These are phyloP conservation scores for Elmis aenea DNA, from an alignment of 2,888 invertebrate genomes.

Conservation along the genomic window DNA sequence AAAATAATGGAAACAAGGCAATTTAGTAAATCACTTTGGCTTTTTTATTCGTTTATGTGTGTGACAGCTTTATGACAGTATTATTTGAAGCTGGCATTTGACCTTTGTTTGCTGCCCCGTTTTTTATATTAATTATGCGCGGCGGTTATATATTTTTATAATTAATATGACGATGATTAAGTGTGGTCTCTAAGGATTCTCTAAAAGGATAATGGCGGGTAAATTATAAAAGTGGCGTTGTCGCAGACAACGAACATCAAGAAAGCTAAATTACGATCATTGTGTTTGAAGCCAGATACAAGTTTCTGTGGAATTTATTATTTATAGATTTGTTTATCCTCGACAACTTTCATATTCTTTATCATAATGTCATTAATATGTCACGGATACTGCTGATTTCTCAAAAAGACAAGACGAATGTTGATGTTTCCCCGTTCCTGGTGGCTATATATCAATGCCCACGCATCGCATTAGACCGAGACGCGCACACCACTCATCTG, in stretches of 20 bases:
- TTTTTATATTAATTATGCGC: too few relatives aligned
- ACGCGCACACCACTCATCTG: conserved; percentile 19
- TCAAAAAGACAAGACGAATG: conserved; percentile 44
- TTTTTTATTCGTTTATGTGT: too few relatives aligned
- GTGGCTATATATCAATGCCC: conserved; percentile 44
- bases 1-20: too few relatives aligned
- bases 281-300: conserved; percentile 34
- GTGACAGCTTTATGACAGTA: too few relatives aligned
- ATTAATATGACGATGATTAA: too few relatives aligned
- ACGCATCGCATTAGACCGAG: conserved; percentile 28
- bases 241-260: conserved; percentile 39
- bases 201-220: too few relatives aligned
- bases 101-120: too few relatives aligned
- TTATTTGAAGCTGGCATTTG: too few relatives aligned
- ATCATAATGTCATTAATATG: conserved; percentile 45
- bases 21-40: too few relatives aligned
- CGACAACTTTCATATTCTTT: conserved; percentile 45
- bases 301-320: conserved; percentile 39
- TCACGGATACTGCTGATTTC: conserved; percentile 43
- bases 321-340: conserved; percentile 46
- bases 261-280: conserved; percentile 41
- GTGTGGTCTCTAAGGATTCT: too few relatives aligned
- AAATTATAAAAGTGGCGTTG: conserved; percentile 34
- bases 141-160: too few relatives aligned
- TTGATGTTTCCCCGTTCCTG: conserved; percentile 43